Evolutionary conservation across 2,113 vertebrate species (phyloP).

Genomic region (Sminthopsis crassicaudata): DNA sequence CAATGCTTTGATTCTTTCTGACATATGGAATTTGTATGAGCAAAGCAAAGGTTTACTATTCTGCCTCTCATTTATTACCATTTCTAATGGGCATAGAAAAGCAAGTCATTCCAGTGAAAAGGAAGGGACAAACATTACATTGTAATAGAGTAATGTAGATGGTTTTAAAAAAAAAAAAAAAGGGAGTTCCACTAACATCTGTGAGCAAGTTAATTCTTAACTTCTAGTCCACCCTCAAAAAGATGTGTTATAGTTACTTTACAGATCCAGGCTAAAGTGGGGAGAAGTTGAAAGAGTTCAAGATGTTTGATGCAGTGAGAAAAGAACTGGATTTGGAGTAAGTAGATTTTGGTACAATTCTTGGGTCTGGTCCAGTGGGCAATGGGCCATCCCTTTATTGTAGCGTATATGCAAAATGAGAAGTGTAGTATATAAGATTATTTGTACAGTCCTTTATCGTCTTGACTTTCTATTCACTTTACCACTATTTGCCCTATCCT

Average conservation of each 20-base stretch:
- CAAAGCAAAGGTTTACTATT: background rate
- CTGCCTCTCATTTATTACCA: slow-evolving; percentile 1
- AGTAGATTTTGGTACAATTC: background rate
- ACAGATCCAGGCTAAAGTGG: background rate
- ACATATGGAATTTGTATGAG: slow-evolving; percentile 1
- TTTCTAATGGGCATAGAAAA: slow-evolving; percentile 22
- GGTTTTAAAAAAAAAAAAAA: background rate
- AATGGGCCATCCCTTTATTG: background rate
- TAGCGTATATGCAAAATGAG: background rate
- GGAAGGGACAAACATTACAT: background rate
- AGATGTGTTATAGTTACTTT: background rate
- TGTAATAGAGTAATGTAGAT: background rate
- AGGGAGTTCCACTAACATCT: background rate
- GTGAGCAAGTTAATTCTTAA: background rate
- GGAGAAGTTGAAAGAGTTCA: background rate
- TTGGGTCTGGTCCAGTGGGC: background rate
- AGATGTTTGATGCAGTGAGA: background rate
- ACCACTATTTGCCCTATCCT: background rate
- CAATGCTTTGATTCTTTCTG: slow-evolving; percentile 42
- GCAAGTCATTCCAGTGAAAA: background rate
- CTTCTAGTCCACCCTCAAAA: background rate
- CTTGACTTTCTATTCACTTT: background rate
- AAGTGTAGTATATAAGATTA: background rate
- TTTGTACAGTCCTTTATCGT: background rate
- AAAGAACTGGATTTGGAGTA: background rate